A percentile compares a stretch with the other conserved stretches of the same genome.
phyloP scores from a whole-genome alignment of 2,797 vertebrate species.

The Enteromius radiatus region DNA sequence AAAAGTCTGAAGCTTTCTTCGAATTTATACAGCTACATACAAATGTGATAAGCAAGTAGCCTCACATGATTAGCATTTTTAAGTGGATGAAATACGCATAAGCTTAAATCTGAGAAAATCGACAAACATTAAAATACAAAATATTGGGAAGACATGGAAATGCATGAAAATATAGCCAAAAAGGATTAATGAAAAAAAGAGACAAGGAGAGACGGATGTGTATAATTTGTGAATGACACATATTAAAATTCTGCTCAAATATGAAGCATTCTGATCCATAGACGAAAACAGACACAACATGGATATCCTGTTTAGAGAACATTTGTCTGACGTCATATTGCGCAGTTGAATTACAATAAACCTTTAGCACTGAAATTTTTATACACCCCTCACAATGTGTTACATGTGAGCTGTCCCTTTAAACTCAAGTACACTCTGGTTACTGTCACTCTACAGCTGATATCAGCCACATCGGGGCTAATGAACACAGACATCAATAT shows the following conservation, averaged over 20 bases:
- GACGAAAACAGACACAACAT: not conserved
- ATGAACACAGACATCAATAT: conserved; percentile 80
- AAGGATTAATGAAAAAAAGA: not conserved
- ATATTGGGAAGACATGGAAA: not conserved
- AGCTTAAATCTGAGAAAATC: not conserved
- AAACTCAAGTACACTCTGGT: not conserved
- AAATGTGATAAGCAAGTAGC: not conserved
- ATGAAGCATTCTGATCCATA: not conserved
- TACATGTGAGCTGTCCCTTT: conserved; percentile 1
- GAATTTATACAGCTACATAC: not conserved
- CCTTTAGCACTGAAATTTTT: not conserved
- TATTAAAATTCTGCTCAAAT: not conserved
- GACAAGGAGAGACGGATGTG: not conserved
- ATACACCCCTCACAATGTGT: not conserved
- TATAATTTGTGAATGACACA: not conserved
- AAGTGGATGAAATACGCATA: not conserved
- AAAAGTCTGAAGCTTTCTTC: not conserved
- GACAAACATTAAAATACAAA: not conserved
- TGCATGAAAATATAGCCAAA: not conserved
- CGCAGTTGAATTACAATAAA: not conserved
- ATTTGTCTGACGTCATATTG: not conserved
- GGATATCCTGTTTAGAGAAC: too few species aligned
- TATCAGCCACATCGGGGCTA: conserved; percentile 74
- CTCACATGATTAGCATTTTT: not conserved
- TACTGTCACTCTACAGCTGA: conserved; percentile 37